Conservation (phyloP, 2,888 invertebrate genomes). For the Polydrusus cervinus region DNA sequence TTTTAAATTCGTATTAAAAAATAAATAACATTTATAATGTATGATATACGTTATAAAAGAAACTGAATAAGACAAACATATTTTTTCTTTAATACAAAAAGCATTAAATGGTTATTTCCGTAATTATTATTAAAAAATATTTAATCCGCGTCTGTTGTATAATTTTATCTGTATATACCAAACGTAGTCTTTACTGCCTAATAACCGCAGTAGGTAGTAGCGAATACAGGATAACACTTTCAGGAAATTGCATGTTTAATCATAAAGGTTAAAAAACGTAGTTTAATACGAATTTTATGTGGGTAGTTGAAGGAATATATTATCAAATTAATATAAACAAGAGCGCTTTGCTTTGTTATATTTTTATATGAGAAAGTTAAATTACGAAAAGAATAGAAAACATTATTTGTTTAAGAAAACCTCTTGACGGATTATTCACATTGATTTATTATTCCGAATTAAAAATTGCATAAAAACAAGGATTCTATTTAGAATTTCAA, state of each 20-base stretch:
- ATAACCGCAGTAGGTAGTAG: slow-evolving; percentile 40
- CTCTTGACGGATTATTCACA: no score
- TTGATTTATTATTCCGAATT: no score
- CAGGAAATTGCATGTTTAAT: slow-evolving; percentile 46
- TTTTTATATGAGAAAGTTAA: no score
- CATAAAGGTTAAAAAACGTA: slow-evolving; percentile 2
- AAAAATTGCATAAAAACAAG: no score
- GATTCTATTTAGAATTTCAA: no score
- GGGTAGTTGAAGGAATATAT: slow-evolving; percentile 11
- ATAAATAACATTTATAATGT: no score
- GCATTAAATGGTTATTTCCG: not conserved
- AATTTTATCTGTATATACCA: slow-evolving; percentile 28
- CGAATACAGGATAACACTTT: slow-evolving; percentile 40
- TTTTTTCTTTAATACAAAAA: not conserved
- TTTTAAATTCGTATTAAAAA: no score
- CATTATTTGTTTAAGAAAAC: no score
- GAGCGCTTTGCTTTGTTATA: no score
- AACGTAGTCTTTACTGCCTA: slow-evolving; percentile 35
- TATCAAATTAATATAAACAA: not conserved
- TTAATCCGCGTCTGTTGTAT: slow-evolving; percentile 21
- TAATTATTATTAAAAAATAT: not conserved
- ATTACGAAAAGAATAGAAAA: no score
- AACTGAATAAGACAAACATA: no score
- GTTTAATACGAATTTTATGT: slow-evolving; percentile 30
- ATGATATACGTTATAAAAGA: no score